Evolutionary conservation across 2,888 invertebrate genomes (phyloP), one percentile per base, ranked within the genome.

Genomic region (Cataglyphis albicans): DNA sequence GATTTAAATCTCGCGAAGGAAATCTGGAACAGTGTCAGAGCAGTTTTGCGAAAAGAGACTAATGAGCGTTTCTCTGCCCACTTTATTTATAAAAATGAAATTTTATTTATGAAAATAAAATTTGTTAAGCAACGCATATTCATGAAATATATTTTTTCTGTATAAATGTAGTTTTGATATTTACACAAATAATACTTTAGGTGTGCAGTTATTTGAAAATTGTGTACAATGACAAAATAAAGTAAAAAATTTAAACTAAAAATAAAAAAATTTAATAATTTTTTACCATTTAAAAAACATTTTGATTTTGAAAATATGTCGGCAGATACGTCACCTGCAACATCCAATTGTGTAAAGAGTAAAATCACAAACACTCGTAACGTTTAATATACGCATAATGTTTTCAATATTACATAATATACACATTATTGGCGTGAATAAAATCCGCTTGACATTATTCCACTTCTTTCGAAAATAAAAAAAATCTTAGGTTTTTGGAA

Each of bases 361-460:
- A 25, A 57, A 32, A 57, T 67, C 35, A 41, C 4, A 7, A 64
- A 63, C 52, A 18, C 35, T 21, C 55, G 9, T n/a, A 38, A 25
- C 32, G 25, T 73, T 73, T 59, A 18, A 38, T 21, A 18, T n/a
- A 18, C 29, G 35, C 35, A 35, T 35, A 35, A 35, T 0, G 35
- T 6, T 35, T 12, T 38, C 32, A 25, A 25, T 55, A 67, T 29
- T 75, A 52, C n/a, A 52, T n/a, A 52, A 78, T 21, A 12, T 18
- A 44, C 32, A 32, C 7, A 44, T 15, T 25, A 55, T 52, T 76
- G 6, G 68, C 18, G 32, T 9, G 12, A 35, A 25, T 72, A 25
- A 70, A 21, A 70, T 44, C 35, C 72, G 44, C 78, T 72, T 59
- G 72, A 72, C 78, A 80, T 72, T 61, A 59, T 80, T 80, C 72